phyloP scores from a whole-genome alignment of 92 coral and sea anemone genomes.

The Galaxea fascicularis region DNA sequence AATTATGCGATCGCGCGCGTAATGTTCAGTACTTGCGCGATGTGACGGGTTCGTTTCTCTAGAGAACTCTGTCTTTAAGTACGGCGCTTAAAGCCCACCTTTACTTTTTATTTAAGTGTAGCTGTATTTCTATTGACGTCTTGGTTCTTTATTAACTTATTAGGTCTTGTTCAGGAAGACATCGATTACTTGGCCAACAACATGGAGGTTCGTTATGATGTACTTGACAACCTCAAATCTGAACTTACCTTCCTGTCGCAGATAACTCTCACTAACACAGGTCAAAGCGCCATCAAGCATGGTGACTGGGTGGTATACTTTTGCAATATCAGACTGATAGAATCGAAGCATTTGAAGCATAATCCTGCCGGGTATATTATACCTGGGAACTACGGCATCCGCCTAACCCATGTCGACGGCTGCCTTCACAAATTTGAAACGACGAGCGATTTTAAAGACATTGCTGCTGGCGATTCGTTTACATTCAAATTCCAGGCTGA shows the following conservation, averaged over 20 bases:
- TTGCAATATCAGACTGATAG: constrained; percentile 84
- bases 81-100: no score
- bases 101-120: no score
- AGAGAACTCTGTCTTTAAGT: no score
- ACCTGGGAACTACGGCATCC: constrained; percentile 84
- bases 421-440: constrained; percentile 85
- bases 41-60: no score
- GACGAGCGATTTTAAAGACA: constrained; percentile 57
- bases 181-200: constrained; percentile 76
- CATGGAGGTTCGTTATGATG: constrained; percentile 80
- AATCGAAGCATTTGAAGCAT: constrained; percentile 71
- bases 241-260: constrained; percentile 41
- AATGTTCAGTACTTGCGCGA: no score
- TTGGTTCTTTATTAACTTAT: no score
- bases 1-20: no score
- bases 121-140: no score
- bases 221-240: constrained; percentile 72
- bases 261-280: constrained; percentile 79
- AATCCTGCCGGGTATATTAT: constrained; percentile 82
- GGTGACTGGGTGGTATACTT: constrained; percentile 93
- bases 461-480: constrained; percentile 48
- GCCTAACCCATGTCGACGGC: constrained; percentile 76
- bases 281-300: constrained; percentile 52
- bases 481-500: constrained; percentile 54
- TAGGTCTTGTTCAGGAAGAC: constrained; percentile 66